Percentiles rank a stretch among this genome's conserved stretches.
These are phyloP conservation scores for Zosterops pallidus DNA, from an alignment of 2,113 vertebrate species.

Conservation along the genomic window DNA sequence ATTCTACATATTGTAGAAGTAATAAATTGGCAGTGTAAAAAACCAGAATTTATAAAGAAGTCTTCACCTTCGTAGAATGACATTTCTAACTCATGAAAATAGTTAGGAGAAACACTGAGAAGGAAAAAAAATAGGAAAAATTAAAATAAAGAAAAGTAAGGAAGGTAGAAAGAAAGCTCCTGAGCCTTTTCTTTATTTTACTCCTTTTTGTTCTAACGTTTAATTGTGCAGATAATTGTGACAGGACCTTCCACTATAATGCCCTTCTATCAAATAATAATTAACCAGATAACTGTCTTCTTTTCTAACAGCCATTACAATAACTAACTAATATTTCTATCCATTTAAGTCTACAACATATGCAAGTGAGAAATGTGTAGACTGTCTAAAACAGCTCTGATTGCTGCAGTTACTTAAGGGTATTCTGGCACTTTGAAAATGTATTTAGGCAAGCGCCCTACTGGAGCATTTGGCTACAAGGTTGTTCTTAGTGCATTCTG, in stretches of 20 bases:
- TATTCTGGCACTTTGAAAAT: background rate
- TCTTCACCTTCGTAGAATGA: background rate
- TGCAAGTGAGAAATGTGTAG: background rate
- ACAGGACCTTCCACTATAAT: constrained; percentile 27
- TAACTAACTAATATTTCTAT: constrained; percentile 39
- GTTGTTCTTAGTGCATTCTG: background rate
- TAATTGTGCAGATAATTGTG: constrained; percentile 60
- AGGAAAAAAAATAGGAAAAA: background rate
- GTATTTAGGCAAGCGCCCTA: background rate
- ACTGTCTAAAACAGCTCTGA: background rate
- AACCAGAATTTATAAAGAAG: background rate
- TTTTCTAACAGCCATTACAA: constrained; percentile 44
- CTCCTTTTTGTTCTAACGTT: constrained; percentile 27
- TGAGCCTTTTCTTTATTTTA: background rate
- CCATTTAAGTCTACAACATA: background rate
- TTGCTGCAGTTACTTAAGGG: background rate
- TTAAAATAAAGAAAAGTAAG: constrained; percentile 33
- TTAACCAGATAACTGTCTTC: constrained; percentile 59
- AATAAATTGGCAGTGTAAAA: background rate
- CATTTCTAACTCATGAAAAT: background rate
- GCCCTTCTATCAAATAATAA: constrained; percentile 39
- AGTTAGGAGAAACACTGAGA: background rate
- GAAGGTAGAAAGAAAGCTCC: background rate
- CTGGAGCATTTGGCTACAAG: background rate
- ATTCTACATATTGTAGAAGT: background rate